phyloP scores from a whole-genome alignment of 2,888 invertebrate genomes.

The Leptopilina drosophilae region DNA sequence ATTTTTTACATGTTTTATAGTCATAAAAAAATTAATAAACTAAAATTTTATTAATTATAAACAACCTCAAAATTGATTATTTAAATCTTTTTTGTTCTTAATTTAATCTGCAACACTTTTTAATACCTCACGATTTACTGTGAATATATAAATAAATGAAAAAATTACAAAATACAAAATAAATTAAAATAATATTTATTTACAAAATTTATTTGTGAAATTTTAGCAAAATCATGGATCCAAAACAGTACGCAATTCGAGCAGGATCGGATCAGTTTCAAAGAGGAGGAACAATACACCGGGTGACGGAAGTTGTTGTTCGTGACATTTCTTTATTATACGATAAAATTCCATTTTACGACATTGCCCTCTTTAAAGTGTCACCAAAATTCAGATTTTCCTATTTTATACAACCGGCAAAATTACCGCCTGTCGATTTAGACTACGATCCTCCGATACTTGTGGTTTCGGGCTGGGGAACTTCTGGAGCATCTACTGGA shows the following conservation, averaged over 20 bases:
- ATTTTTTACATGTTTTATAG: too few relatives aligned
- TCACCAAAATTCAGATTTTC: conserved; percentile 3
- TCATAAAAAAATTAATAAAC: too few relatives aligned
- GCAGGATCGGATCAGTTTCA: conserved; percentile 33
- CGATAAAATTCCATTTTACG: conserved; percentile 6
- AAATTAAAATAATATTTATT: too few relatives aligned
- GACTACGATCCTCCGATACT: not conserved
- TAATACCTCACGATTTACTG: too few relatives aligned
- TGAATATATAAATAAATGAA: too few relatives aligned
- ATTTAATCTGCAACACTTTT: too few relatives aligned
- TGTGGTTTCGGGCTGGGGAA: conserved; percentile 33
- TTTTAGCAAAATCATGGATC: not conserved
- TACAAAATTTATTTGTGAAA: too few relatives aligned
- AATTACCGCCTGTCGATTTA: not conserved
- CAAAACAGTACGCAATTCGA: conserved; percentile 1
- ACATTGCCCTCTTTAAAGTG: conserved; percentile 30
- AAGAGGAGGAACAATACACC: conserved; percentile 23
- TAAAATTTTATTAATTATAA: too few relatives aligned
- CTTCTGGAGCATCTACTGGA: not conserved
- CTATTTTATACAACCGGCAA: not conserved
- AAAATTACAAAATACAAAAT: too few relatives aligned
- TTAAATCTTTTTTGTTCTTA: too few relatives aligned
- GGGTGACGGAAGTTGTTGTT: conserved; percentile 1
- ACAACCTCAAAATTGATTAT: too few relatives aligned
- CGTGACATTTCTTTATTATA: not conserved